phyloP scores from a whole-genome alignment of 1,140 invertebrate genomes.

The Lepidotrigona ventralis region DNA sequence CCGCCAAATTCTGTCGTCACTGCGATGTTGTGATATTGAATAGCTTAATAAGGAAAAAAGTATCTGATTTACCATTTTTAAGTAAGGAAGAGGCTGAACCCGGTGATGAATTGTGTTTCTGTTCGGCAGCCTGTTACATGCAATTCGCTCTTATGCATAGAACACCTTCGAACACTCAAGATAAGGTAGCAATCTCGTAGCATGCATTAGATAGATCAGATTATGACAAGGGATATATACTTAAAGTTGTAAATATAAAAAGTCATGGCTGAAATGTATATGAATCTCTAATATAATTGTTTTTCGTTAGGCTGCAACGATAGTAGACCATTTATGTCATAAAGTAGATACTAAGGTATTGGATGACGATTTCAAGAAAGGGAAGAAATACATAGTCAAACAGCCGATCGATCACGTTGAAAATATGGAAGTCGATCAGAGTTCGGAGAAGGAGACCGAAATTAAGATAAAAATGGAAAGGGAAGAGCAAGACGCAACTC shows the following conservation, averaged over 20 bases:
- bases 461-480: constrained; percentile 77
- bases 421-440: constrained; percentile 65
- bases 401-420: constrained; percentile 59
- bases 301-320: constrained; percentile 80
- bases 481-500: constrained; percentile 80
- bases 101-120: constrained; percentile 90
- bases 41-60: constrained; percentile 89
- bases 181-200: constrained; percentile 75
- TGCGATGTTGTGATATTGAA: constrained; percentile 94
- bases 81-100: constrained; percentile 84
- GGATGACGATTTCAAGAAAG: constrained; percentile 74
- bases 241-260: no score
- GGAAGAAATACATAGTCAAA: constrained; percentile 70
- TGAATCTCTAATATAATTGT: constrained; percentile 1
- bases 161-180: constrained; percentile 79
- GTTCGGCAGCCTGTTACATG: constrained; percentile 91
- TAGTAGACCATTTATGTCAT: constrained; percentile 84
- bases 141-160: constrained; percentile 87
- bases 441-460: constrained; percentile 61
- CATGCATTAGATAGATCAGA: not conserved
- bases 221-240: not conserved
- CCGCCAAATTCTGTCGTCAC: constrained; percentile 93
- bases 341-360: constrained; percentile 76
- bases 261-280: no score
- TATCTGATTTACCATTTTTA: constrained; percentile 88